Evolutionary conservation across 2,113 vertebrate species (phyloP).

Genomic region (Anser brachyrhynchus): DNA sequence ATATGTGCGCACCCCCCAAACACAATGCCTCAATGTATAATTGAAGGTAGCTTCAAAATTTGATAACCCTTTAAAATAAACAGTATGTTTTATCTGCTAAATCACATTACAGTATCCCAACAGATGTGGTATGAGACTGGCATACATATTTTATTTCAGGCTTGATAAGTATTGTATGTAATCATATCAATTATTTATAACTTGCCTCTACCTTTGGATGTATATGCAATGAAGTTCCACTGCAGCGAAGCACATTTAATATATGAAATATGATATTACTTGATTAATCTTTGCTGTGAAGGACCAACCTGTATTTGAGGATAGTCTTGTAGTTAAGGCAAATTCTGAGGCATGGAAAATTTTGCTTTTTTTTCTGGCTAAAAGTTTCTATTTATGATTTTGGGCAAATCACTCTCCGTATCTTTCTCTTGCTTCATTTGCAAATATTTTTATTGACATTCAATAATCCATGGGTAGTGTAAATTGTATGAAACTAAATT

Average conservation of each 20-base stretch:
- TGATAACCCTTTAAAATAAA: constrained; percentile 64
- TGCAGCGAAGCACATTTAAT: constrained; percentile 29
- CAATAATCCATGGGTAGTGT: background rate
- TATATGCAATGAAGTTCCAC: constrained; percentile 21
- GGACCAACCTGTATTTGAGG: background rate
- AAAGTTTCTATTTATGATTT: background rate
- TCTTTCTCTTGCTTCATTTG: background rate
- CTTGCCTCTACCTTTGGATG: constrained; percentile 16
- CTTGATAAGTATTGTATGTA: constrained; percentile 35
- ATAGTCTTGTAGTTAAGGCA: background rate
- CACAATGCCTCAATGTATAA: constrained; percentile 6
- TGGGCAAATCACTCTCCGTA: background rate
- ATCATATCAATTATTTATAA: constrained; percentile 63
- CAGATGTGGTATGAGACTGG: constrained; percentile 27
- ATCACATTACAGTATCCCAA: constrained; percentile 41
- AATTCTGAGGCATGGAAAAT: background rate
- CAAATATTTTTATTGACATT: background rate
- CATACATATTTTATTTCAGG: constrained; percentile 45
- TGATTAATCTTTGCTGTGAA: constrained; percentile 1
- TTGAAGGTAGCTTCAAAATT: constrained; percentile 56
- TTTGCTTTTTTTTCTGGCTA: background rate
- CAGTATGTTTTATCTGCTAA: constrained; percentile 59
- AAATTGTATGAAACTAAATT: background rate
- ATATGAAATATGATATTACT: background rate
- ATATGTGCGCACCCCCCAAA: background rate